Conservation (phyloP, 2,888 invertebrate species). For the Sinopyrophorus schimmeli region DNA sequence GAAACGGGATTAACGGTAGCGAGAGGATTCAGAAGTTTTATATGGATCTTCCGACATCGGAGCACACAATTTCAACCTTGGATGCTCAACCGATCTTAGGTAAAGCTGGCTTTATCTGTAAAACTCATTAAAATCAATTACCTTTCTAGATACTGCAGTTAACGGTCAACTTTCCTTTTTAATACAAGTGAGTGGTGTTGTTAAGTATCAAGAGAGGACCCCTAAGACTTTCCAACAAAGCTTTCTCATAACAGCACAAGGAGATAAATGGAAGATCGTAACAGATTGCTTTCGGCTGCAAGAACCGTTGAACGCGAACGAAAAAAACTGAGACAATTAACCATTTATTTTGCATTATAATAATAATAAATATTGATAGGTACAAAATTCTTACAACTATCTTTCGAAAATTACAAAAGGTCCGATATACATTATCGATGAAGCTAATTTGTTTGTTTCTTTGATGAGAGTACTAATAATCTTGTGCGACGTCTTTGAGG, state of each 20-base stretch:
- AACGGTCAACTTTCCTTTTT: constrained; percentile 78
- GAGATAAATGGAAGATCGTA: constrained; percentile 92
- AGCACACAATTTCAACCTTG: constrained; percentile 74
- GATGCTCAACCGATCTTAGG: constrained; percentile 85
- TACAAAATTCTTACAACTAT: constrained; percentile 35
- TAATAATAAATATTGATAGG: constrained; percentile 35
- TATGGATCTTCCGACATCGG: constrained; percentile 79
- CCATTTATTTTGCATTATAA: constrained; percentile 4
- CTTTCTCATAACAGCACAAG: constrained; percentile 84
- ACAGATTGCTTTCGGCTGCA: constrained; percentile 86
- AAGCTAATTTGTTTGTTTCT: no score
- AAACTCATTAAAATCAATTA: no score
- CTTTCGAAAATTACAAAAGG: constrained; percentile 27
- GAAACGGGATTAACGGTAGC: constrained; percentile 79
- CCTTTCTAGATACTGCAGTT: constrained; percentile 68
- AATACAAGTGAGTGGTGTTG: constrained; percentile 81
- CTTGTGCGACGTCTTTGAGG: no score
- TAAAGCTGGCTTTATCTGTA: no score
- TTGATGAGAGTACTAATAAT: no score
- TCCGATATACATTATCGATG: no score
- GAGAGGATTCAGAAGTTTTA: constrained; percentile 85
- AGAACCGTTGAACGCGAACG: constrained; percentile 53
- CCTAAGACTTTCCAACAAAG: constrained; percentile 79
- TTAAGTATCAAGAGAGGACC: constrained; percentile 67
- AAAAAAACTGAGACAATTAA: constrained; percentile 26